Conservation (phyloP, 2,797 vertebrate species). For the Amphiprion clarkii region DNA sequence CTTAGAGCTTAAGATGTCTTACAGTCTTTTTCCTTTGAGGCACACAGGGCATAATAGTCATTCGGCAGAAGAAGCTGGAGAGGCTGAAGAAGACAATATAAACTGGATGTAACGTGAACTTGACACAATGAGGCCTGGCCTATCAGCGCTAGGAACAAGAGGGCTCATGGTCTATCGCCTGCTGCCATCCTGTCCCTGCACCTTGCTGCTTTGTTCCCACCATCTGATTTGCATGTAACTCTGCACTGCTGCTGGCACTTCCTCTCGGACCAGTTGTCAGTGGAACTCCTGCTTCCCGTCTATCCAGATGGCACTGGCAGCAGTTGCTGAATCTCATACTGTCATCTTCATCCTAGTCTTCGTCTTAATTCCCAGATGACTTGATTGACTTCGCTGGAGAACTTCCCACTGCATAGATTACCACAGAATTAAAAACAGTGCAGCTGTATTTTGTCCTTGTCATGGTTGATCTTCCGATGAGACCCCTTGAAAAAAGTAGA, state of each 20-base stretch:
- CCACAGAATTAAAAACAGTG: conserved; percentile 22
- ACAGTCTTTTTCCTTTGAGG: conserved; percentile 45
- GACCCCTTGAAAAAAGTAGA: neutral
- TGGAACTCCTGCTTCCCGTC: conserved; percentile 19
- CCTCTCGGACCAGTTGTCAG: conserved; percentile 32
- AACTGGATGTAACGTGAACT: conserved; percentile 47
- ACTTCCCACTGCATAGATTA: conserved; percentile 2
- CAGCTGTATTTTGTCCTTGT: conserved; percentile 41
- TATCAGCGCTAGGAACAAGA: conserved; percentile 28
- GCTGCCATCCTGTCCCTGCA: conserved; percentile 11
- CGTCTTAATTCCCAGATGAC: conserved; percentile 1
- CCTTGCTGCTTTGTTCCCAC: conserved; percentile 12
- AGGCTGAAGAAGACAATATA: conserved; percentile 34
- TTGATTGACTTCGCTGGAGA: neutral
- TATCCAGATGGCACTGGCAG: conserved; percentile 11
- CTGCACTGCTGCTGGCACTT: conserved; percentile 10
- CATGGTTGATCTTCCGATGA: conserved; percentile 30
- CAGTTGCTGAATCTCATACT: conserved; percentile 8
- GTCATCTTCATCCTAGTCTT: neutral
- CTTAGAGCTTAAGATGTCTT: conserved; percentile 62
- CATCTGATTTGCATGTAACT: conserved; percentile 9
- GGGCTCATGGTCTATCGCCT: conserved; percentile 9
- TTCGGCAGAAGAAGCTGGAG: conserved; percentile 42
- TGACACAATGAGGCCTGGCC: conserved; percentile 51
- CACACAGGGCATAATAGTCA: conserved; percentile 49